Percentiles rank a stretch among this genome's conserved stretches.
Evolutionary conservation across 2,888 invertebrate genomes (phyloP).

Genomic region (Cataglyphis cursor): DNA sequence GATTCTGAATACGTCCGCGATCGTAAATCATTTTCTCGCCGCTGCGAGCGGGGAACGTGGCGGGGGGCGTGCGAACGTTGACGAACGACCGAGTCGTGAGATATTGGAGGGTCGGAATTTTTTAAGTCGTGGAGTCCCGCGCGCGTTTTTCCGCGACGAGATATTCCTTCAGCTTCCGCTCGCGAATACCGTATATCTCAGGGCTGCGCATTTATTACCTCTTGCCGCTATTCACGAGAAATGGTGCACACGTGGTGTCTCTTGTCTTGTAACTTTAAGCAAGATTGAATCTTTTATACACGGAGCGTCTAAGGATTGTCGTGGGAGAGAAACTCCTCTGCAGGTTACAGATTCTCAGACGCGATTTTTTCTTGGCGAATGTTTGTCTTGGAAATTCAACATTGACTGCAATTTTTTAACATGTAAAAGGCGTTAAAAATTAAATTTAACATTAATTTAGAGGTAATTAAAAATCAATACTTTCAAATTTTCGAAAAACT

Average conservation of each 20-base stretch:
- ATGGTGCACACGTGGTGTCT: conserved; percentile 31
- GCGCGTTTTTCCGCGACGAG: conserved; percentile 24
- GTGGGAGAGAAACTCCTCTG: conserved; percentile 9
- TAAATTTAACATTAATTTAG: background rate
- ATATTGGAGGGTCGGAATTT: conserved; percentile 35
- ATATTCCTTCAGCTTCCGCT: conserved; percentile 3
- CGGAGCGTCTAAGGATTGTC: conserved; percentile 30
- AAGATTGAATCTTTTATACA: conserved; percentile 46
- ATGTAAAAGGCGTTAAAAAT: background rate
- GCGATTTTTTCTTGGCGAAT: conserved; percentile 6
- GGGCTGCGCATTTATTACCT: conserved; percentile 36
- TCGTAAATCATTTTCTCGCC: conserved; percentile 62
- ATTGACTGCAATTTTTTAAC: too few relatives aligned
- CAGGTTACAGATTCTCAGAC: background rate
- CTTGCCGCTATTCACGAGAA: conserved; percentile 28
- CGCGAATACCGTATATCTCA: background rate
- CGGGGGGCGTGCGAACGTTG: conserved; percentile 31
- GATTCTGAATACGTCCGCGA: conserved; percentile 55
- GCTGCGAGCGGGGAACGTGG: background rate
- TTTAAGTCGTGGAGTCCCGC: conserved; percentile 3
- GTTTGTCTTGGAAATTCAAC: conserved; percentile 1
- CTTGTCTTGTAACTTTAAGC: conserved; percentile 45
- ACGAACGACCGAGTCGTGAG: conserved; percentile 51
- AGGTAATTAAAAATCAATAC: background rate
- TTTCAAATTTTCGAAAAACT: background rate